Base-by-base conservation (phyloP, 2,797 vertebrate species). In the Nothura maculosa region DNA sequence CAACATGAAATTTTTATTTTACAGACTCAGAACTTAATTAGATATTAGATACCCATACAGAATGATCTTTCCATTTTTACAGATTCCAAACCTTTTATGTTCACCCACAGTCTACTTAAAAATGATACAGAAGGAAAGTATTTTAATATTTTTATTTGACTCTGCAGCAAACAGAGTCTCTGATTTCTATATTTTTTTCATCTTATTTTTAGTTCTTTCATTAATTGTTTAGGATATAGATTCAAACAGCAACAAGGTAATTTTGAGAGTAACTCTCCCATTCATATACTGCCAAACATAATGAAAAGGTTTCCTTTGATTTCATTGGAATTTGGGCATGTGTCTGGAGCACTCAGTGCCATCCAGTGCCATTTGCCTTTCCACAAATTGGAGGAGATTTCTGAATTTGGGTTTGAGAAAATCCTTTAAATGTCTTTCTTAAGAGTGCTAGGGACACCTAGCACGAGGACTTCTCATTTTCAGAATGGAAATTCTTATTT, bases 41-140 rank as follows among this genome's bases (percentile, higher is more conserved):
- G 28, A n/a, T 85, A 75, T 77, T 64, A 36, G 55, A 3, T 72
- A 57, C 85, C n/a, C 10, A 34, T 92, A 1, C 66, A 90, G 63
- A 92, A 87, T 66, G 90, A 89, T 95, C 82, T 94, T 94, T 91
- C 86, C 0, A 0, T 91, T 93, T 94, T 93, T 89, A 94, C 86
- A 87, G 67, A 91, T 93, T 95, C 85, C 67, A 94, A 82, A 92
- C 60, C 60, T 94, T 88, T 89, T 62, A 55, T 87, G 93, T 61
- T 93, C 84, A 94, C 63, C 73, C 81, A 75, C 20, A 0, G 42
- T 87, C 66, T 89, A 83, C n/a, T 85, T 87, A 79, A 75, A 94
- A 81, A 27, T 78, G 73, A 48, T 89, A 42, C 30, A 69, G 48
- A 73, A 30, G 30, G 50, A 90, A 93, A 93, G 80, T 91, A 94